phyloP scores from a whole-genome alignment of 1,140 invertebrate species.

The Sipha flava region DNA sequence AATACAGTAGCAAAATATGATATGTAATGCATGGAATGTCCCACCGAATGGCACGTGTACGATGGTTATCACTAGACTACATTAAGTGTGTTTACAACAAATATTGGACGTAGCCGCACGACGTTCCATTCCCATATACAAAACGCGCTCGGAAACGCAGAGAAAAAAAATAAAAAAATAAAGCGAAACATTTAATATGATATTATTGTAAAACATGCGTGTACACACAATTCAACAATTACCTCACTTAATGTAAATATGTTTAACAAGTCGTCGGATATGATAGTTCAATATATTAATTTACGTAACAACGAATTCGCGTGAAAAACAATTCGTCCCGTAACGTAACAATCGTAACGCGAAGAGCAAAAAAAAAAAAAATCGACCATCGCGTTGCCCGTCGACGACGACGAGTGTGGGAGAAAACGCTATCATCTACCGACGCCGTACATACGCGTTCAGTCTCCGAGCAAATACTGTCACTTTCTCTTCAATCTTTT shows the following conservation, averaged over 20 bases:
- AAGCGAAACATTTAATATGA: background rate
- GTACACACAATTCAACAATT: background rate
- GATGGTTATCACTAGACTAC: no score
- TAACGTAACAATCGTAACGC: background rate
- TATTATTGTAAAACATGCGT: background rate
- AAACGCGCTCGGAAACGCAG: no score
- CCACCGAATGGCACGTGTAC: no score
- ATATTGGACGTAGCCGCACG: no score
- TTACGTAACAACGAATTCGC: background rate
- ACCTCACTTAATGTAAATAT: background rate
- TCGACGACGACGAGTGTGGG: background rate
- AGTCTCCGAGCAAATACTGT: conserved; percentile 12
- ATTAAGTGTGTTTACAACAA: no score
- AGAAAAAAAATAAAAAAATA: background rate
- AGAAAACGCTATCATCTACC: background rate
- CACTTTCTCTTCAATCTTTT: conserved; percentile 27
- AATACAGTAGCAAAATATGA: no score
- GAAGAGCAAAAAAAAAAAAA: background rate
- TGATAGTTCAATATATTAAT: no score
- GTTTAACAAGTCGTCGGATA: no score
- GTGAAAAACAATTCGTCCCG: background rate
- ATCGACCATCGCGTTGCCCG: background rate
- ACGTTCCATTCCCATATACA: no score
- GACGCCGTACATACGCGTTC: background rate
- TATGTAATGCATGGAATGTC: no score